Conservation (phyloP, 1,140 invertebrate species). For the Drosophila pruinosa region DNA sequence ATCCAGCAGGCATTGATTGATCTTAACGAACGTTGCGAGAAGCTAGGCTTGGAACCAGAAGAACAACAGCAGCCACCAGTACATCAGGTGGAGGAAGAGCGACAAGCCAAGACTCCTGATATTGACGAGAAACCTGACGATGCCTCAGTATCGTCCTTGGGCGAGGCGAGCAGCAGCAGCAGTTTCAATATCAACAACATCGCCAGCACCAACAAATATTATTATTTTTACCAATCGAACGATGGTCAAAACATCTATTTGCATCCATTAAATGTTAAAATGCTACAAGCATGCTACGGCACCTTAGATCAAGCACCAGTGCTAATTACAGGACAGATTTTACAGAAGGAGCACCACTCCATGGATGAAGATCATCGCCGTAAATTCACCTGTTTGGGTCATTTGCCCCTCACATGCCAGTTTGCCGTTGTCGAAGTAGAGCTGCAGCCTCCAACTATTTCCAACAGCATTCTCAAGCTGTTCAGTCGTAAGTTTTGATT, state of each 20-base stretch:
- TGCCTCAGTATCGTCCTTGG: slow-evolving; percentile 53
- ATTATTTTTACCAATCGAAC: slow-evolving; percentile 94
- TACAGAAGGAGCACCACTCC: slow-evolving; percentile 93
- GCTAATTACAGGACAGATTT: slow-evolving; percentile 88
- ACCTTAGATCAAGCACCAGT: slow-evolving; percentile 90
- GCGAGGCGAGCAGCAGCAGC: slow-evolving; percentile 40
- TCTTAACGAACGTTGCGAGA: slow-evolving; percentile 82
- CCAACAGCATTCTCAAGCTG: slow-evolving; percentile 85
- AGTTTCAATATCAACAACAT: slow-evolving; percentile 43
- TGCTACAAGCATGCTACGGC: slow-evolving; percentile 94
- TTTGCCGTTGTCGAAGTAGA: slow-evolving; percentile 95
- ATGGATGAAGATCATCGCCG: slow-evolving; percentile 92
- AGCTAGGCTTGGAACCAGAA: slow-evolving; percentile 43
- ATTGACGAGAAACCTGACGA: slow-evolving; percentile 50
- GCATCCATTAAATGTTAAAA: slow-evolving; percentile 94
- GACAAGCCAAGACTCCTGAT: slow-evolving; percentile 10
- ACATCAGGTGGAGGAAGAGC: slow-evolving; percentile 24
- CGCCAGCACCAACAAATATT: slow-evolving; percentile 84
- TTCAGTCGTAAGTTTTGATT: slow-evolving; percentile 88
- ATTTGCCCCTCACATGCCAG: slow-evolving; percentile 94
- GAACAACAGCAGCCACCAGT: slow-evolving; percentile 7
- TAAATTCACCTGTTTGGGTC: slow-evolving; percentile 91
- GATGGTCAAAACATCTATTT: slow-evolving; percentile 97
- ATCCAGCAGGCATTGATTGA: slow-evolving; percentile 91
- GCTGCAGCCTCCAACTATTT: slow-evolving; percentile 88